Percentiles rank a stretch among this genome's conserved stretches.
phyloP scores from a whole-genome alignment of 2,797 vertebrate species.

The Phoeniculus purpureus region DNA sequence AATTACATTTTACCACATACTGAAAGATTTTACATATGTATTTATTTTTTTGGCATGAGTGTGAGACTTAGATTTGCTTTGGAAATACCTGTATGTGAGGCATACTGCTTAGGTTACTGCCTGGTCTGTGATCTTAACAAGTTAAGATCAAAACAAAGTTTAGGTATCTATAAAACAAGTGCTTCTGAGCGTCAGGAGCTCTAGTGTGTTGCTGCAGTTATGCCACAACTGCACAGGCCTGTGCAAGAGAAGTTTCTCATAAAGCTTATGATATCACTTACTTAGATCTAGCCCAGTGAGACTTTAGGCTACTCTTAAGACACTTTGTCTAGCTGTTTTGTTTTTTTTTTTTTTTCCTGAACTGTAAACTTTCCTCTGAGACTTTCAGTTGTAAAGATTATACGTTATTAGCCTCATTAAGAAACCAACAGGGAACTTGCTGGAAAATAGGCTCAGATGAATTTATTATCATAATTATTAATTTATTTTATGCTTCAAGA shows the following conservation, averaged over 20 bases:
- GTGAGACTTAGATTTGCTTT: not conserved
- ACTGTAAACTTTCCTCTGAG: slow-evolving; percentile 42
- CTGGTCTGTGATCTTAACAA: not conserved
- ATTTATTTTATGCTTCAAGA: slow-evolving; percentile 43
- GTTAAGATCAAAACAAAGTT: not conserved
- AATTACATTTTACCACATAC: not conserved
- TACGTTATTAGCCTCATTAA: slow-evolving; percentile 58
- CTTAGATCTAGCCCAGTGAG: not conserved
- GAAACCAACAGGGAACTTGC: slow-evolving; percentile 45
- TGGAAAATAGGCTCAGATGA: slow-evolving; percentile 36
- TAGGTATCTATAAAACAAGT: not conserved
- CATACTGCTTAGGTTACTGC: not conserved
- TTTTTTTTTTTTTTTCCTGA: not conserved
- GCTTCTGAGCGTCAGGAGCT: not conserved
- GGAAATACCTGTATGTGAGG: not conserved
- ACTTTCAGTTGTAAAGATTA: slow-evolving; percentile 40
- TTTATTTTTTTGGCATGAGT: not conserved
- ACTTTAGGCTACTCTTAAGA: not conserved
- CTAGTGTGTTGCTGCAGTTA: not conserved
- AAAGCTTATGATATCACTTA: not conserved
- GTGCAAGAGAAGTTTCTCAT: not conserved
- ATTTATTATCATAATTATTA: slow-evolving; percentile 45
- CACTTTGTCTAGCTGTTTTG: not conserved
- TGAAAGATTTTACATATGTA: not conserved
- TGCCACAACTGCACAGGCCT: not conserved